Evolutionary conservation across 1,140 invertebrate species (phyloP).

Genomic region (Papilio glaucus): DNA sequence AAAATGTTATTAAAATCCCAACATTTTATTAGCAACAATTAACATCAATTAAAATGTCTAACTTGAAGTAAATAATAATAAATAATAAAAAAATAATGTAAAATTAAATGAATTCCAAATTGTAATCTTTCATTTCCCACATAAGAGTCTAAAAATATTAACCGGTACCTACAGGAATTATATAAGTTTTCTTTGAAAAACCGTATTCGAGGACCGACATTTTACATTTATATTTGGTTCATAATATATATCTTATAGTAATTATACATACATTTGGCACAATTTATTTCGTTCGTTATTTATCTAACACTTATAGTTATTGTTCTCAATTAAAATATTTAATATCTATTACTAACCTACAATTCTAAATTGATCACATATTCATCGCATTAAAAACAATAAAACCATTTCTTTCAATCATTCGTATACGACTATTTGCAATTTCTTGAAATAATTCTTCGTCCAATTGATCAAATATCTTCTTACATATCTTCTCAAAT

Average conservation of each 20-base stretch:
- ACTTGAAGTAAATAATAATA: conserved; percentile 32
- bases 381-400: conserved; percentile 24
- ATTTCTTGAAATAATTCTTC: neutral
- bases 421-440: neutral
- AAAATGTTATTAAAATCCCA: conserved; percentile 2
- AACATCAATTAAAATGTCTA: conserved; percentile 25
- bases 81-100: conserved; percentile 38
- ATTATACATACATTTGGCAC: conserved; percentile 40
- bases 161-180: neutral
- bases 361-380: conserved; percentile 42
- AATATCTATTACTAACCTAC: conserved; percentile 36
- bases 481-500: neutral
- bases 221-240: neutral
- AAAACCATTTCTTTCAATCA: neutral
- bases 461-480: neutral
- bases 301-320: conserved; percentile 38
- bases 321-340: conserved; percentile 40
- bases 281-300: conserved; percentile 27
- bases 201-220: neutral
- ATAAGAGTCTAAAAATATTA: conserved; percentile 21
- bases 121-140: conserved; percentile 18
- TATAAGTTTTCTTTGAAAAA: conserved; percentile 20
- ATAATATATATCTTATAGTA: conserved; percentile 1
- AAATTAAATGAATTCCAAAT: conserved; percentile 31
- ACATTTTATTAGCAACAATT: conserved; percentile 38